phyloP scores from a whole-genome alignment of 2,113 vertebrate species.

The Marmota flaviventris region DNA sequence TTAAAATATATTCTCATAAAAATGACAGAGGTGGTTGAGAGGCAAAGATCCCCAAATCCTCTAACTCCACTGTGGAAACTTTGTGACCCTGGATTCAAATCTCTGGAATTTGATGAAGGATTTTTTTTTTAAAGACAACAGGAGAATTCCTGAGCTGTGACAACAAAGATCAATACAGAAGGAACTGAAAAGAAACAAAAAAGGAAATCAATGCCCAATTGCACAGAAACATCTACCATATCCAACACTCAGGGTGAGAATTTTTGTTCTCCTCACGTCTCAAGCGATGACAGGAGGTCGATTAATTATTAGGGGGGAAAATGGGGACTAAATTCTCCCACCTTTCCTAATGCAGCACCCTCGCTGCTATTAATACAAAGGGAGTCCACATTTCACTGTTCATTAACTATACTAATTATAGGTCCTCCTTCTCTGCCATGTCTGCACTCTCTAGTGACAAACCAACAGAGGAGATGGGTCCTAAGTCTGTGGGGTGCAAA shows the following conservation, averaged over 20 bases:
- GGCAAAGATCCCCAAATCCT: background rate
- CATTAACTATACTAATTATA: constrained; percentile 72
- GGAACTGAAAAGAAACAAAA: constrained; percentile 43
- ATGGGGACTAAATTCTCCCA: background rate
- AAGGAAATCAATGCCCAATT: constrained; percentile 59
- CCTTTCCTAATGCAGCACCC: background rate
- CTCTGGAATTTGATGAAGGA: background rate
- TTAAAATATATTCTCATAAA: background rate
- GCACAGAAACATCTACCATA: background rate
- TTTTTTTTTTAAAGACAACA: constrained; percentile 15
- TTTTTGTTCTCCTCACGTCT: constrained; percentile 15
- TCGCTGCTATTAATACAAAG: constrained; percentile 69
- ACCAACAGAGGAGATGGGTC: background rate
- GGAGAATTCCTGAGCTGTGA: constrained; percentile 59
- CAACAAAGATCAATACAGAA: constrained; percentile 57
- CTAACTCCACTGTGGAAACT: background rate
- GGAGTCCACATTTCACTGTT: constrained; percentile 64
- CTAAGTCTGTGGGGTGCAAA: background rate
- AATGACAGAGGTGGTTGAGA: background rate
- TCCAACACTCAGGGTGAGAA: background rate
- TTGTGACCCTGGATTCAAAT: constrained; percentile 20
- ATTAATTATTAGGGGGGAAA: background rate
- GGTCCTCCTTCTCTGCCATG: constrained; percentile 67
- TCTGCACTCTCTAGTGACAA: background rate
- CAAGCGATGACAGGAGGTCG: background rate